Evolutionary conservation across 2,888 invertebrate genomes (phyloP).

Genomic region (Pollenia amentaria): DNA sequence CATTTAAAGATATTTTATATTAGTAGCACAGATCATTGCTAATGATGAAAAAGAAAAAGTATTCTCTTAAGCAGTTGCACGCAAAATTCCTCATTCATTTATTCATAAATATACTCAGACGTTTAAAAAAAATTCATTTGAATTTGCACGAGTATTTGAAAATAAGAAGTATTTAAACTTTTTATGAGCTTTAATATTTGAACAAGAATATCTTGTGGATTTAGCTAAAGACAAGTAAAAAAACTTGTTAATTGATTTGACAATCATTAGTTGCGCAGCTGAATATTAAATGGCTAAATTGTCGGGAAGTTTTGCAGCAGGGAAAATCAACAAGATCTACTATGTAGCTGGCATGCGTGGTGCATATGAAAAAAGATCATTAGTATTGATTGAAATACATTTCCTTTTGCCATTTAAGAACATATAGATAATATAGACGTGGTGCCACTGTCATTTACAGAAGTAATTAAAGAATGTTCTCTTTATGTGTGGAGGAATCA

Average conservation of each 20-base stretch:
- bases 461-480: slow-evolving; percentile 11
- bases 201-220: slow-evolving; percentile 40
- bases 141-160: slow-evolving; percentile 4
- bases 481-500: not conserved
- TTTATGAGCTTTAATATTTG: not conserved
- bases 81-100: slow-evolving; percentile 51
- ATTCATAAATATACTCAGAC: not conserved
- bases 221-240: slow-evolving; percentile 13
- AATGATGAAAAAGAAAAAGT: slow-evolving; percentile 54
- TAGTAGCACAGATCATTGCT: slow-evolving; percentile 61
- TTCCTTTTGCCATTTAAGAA: slow-evolving; percentile 63
- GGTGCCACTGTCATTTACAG: slow-evolving; percentile 22
- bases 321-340: slow-evolving; percentile 20
- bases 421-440: not conserved
- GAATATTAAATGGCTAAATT: slow-evolving; percentile 44
- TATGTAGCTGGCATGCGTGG: slow-evolving; percentile 20
- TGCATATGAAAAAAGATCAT: slow-evolving; percentile 45
- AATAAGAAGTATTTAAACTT: slow-evolving; percentile 1
- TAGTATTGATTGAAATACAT: slow-evolving; percentile 58
- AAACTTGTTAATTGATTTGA: slow-evolving; percentile 69
- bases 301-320: slow-evolving; percentile 10
- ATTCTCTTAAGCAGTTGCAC: slow-evolving; percentile 35
- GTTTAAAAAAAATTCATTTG: not conserved
- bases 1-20: slow-evolving; percentile 58
- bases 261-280: slow-evolving; percentile 56